Percentiles rank a stretch among this genome's conserved stretches.
Evolutionary conservation across 2,113 vertebrate genomes (phyloP).

Genomic region (Pomatorhinus ruficollis): DNA sequence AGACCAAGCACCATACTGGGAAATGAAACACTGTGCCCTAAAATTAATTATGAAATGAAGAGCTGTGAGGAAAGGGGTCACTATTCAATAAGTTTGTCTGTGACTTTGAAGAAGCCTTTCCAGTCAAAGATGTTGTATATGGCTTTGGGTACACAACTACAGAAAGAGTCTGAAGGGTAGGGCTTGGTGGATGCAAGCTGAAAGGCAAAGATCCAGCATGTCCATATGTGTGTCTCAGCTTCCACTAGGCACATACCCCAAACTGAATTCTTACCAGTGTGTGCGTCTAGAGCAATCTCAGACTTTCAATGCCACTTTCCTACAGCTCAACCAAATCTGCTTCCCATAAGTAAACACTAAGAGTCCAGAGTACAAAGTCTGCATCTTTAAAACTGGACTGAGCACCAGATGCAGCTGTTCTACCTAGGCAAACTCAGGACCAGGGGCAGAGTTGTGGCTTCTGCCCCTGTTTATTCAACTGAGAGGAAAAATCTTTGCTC

Average conservation of each 20-base stretch:
- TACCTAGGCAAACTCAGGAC: background rate
- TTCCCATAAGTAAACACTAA: background rate
- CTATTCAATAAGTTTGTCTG: background rate
- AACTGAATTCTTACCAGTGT: background rate
- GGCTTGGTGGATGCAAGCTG: background rate
- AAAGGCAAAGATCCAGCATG: background rate
- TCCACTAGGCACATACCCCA: rapidly evolving
- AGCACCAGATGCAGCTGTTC: background rate
- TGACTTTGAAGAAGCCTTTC: background rate
- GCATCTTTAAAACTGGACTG: background rate
- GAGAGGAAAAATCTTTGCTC: background rate
- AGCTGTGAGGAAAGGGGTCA: background rate
- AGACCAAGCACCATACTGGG: background rate
- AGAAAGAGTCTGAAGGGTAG: background rate
- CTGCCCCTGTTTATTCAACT: background rate
- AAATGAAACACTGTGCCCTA: background rate
- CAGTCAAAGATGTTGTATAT: background rate
- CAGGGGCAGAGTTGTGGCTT: background rate
- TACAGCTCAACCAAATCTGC: background rate
- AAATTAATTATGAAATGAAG: background rate
- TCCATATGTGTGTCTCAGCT: background rate
- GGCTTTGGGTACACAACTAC: background rate
- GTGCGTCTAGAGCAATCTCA: background rate
- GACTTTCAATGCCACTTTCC: background rate
- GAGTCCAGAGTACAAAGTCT: background rate